Evolutionary conservation across 2,113 vertebrate species (phyloP).

Genomic region (Myotis davidii): DNA sequence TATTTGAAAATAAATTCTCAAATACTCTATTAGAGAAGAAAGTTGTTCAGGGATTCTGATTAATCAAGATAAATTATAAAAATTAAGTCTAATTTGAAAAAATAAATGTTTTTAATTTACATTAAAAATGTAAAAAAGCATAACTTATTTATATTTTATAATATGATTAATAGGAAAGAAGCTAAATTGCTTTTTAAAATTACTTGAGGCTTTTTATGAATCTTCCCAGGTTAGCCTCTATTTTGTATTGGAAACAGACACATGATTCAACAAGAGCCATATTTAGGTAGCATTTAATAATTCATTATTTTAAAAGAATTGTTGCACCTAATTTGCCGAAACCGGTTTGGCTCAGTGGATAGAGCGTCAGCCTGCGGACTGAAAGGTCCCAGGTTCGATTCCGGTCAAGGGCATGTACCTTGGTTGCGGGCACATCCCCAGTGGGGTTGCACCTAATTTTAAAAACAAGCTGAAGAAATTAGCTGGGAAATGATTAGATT

Average conservation of each 20-base stretch:
- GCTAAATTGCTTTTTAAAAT: not conserved
- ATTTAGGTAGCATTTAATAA: constrained; percentile 27
- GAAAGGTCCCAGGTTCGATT: too few relatives aligned
- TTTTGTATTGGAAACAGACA: not conserved
- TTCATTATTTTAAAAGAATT: constrained; percentile 39
- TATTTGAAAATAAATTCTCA: constrained; percentile 45
- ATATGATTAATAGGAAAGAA: constrained; percentile 2
- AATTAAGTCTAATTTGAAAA: constrained; percentile 31
- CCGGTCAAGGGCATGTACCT: too few relatives aligned
- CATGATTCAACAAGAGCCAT: not conserved
- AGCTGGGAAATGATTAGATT: not conserved
- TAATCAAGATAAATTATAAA: not conserved
- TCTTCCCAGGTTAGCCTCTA: not conserved
- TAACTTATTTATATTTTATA: not conserved
- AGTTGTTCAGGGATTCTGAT: not conserved
- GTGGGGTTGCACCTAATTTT: not conserved
- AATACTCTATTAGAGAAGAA: not conserved
- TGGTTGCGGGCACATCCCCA: too few relatives aligned
- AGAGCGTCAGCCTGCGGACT: too few relatives aligned
- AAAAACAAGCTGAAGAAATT: constrained; percentile 12
- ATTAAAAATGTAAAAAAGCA: not conserved
- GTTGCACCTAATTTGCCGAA: not conserved
- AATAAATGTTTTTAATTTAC: not conserved
- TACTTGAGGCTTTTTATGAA: not conserved
- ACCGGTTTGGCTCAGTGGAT: too few relatives aligned